These are phyloP conservation scores for Penaeus indicus DNA, from an alignment of 1,140 invertebrate species.

Conservation along the genomic window DNA sequence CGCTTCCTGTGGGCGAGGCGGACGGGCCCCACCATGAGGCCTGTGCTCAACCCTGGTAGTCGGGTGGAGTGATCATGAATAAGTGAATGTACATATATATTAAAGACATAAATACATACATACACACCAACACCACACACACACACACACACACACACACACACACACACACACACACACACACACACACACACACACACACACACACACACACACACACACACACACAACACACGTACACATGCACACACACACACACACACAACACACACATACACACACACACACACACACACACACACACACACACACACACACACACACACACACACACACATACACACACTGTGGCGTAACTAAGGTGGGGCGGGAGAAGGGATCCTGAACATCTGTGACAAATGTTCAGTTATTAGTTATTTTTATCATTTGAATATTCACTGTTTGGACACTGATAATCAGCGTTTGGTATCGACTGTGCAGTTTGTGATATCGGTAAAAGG, in stretches of 20 bases:
- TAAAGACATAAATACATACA: neutral
- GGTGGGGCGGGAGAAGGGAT: too few species aligned
- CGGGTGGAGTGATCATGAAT: neutral
- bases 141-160: slow-evolving; percentile 5
- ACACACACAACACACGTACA: neutral
- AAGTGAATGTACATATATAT: neutral
- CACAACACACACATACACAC: neutral
- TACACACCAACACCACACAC: neutral
- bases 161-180: neutral
- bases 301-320: too few species aligned
- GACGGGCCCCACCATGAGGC: slow-evolving; percentile 15
- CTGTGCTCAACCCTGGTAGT: neutral
- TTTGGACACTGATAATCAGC: too few species aligned
- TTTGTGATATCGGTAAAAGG: too few species aligned
- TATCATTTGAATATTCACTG: too few species aligned
- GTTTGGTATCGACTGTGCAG: too few species aligned
- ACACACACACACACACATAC: neutral
- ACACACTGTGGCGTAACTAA: neutral
- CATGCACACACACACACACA: neutral
- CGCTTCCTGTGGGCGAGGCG: slow-evolving; percentile 24
- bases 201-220: neutral
- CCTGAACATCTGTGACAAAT: too few species aligned
- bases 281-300: neutral
- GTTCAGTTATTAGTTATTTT: too few species aligned
- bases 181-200: neutral